A percentile compares a stretch with the other conserved stretches of the same genome.
Evolutionary conservation across 2,113 vertebrate genomes (phyloP).

Genomic region (Bujurquina vittata): DNA sequence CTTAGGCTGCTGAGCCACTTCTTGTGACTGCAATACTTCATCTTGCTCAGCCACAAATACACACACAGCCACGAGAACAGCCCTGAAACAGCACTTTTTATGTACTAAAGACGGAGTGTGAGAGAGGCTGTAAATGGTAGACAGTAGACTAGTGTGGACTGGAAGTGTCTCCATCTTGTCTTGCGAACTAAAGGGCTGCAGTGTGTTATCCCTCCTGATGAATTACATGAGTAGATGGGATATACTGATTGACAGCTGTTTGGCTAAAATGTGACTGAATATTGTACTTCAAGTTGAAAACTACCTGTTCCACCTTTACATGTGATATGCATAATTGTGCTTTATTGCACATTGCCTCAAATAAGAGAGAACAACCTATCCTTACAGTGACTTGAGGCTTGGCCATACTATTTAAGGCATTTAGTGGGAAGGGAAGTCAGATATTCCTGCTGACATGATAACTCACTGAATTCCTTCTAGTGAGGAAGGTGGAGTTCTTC

Average conservation of each 20-base stretch:
- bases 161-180: constrained; percentile 34
- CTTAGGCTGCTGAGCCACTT: constrained; percentile 76
- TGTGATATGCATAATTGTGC: background rate
- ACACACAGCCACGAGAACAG: constrained; percentile 43
- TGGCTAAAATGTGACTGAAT: background rate
- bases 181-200: constrained; percentile 14
- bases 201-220: constrained; percentile 10
- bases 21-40: constrained; percentile 79
- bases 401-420: background rate
- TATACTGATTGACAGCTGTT: constrained; percentile 36
- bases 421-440: background rate
- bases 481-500: constrained; percentile 37
- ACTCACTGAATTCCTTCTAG: constrained; percentile 23
- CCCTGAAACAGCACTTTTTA: constrained; percentile 63
- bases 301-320: background rate
- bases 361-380: background rate
- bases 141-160: constrained; percentile 47
- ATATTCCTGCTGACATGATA: constrained; percentile 9
- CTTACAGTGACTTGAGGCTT: background rate
- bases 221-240: constrained; percentile 26
- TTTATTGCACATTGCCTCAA: background rate
- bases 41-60: constrained; percentile 57
- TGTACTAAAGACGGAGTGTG: constrained; percentile 26
- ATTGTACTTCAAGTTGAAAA: background rate
- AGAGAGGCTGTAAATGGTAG: constrained; percentile 8